Base-by-base conservation (phyloP, 1,140 invertebrate genomes). In the Papilio helenus region DNA sequence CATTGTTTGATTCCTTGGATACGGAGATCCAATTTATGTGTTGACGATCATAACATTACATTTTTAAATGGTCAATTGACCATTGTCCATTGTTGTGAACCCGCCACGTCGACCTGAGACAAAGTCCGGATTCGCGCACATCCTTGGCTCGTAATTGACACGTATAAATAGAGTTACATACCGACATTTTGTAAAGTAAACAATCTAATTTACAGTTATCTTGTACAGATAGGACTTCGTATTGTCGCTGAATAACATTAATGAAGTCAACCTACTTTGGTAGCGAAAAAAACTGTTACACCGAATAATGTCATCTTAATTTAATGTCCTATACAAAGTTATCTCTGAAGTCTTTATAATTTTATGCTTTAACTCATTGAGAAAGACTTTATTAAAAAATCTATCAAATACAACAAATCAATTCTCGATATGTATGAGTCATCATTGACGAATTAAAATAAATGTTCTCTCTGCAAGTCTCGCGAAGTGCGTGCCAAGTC, bases 61-160 rank as follows among this genome's bases (percentile, higher is more conserved):
- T 78, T 81, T 85, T 84, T 78, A 88, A 86, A 83, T 83, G 78
- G 72, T 81, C 87, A 89, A 88, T 89, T 89, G 85, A 84, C 82
- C 81, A 82, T 80, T 85, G 82, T 79, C 73, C 72, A 83, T 73
- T 79, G 80, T 79, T 82, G 79, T 82, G 77, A 77, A 73, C 71
- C 72, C 76, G 78, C 16, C 68, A 79, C 80, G 81, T 34, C 55
- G 51, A 74, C 51, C 76, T 77, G n/a, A 82, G 74, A 55, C 83
- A 82, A 83, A 86, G 85, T 84, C 83, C 82, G 83, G 55, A 82
- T 29, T 85, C 65, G 34, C 73, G 49, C 68, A 49, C 79, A 82
- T 83, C 84, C 84, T 83, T 83, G 83, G 80, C 73, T 71, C 79
- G 65, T 81, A 83, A 83, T 85, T 84, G 76, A 77, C 76, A 68